These are phyloP conservation scores for Diaprepes abbreviatus DNA, from an alignment of 2,888 invertebrate species.

Conservation along the genomic window DNA sequence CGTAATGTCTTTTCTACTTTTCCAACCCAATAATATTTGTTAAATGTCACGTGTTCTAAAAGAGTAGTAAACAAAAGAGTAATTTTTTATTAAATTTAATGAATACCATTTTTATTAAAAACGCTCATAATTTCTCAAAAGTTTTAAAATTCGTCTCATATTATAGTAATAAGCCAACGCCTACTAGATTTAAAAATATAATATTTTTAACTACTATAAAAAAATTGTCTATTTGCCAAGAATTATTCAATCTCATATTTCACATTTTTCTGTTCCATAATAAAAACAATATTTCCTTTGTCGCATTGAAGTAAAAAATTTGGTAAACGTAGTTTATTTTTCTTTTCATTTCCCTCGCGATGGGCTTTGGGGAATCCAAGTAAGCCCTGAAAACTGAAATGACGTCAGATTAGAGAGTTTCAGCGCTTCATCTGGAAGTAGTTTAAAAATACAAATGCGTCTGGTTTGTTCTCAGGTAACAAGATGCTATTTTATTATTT, in stretches of 20 bases:
- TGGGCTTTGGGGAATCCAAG: conserved; percentile 6
- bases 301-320: conserved; percentile 1
- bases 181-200: no score
- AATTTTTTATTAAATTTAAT: no score
- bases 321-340: conserved; percentile 9
- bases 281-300: conserved; percentile 11
- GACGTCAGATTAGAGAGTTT: conserved; percentile 11
- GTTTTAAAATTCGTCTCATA: no score
- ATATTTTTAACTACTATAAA: neutral
- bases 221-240: neutral
- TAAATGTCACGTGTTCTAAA: no score
- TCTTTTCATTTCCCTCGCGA: conserved; percentile 7
- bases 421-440: conserved; percentile 1
- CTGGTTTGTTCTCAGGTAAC: conserved; percentile 4
- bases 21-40: no score
- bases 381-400: conserved; percentile 11
- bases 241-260: neutral
- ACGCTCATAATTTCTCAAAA: no score
- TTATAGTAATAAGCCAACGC: no score
- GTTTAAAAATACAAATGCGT: neutral
- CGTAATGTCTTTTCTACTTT: no score
- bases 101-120: no score
- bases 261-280: neutral
- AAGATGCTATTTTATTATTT: conserved; percentile 1
- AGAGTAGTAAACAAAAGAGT: no score